Base-by-base conservation (phyloP, 1,140 invertebrate genomes). In the Drosophila cardini region DNA sequence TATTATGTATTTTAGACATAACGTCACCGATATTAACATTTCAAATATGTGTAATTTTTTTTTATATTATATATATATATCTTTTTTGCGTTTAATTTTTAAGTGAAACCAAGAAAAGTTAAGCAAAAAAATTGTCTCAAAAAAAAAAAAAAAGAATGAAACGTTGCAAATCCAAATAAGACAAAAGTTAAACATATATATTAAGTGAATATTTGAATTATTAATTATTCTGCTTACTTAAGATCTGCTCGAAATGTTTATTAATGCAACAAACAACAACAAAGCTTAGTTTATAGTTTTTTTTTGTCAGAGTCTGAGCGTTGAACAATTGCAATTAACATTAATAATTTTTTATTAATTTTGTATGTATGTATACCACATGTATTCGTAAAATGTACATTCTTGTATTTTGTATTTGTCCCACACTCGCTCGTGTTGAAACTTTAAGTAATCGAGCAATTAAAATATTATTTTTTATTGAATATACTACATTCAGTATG, bases 1-100 rank as follows among this genome's bases (percentile, higher is more conserved):
- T 76, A 83, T 77, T 86, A 81, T 86, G 72, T 83, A 83, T 83
- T 82, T 46, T 76, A 78, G 72, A 73, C 67, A 52, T 32, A 10
- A 55, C 8, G 38, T 42, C 10, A 26, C 63, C 46, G 67, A 63
- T 75, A 75, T 75, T 71, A 75, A 64, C 55, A 71, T 64, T 64
- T 69, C 26, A 57, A 64, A 60, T 62, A 73, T 69, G 50, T 64
- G 50, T 63, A 71, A 34, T 32, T 48, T 55, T 64, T 67, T 26
- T 16, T 57, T 18, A n/a, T 57, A 56, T 56, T 46, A 18, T 43
- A 11, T 15, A 55, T 61, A 46, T 69, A 56, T 46, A 21, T 56
- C n/a, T 64, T 48, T 15, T 64, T 58, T 16, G 34, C 50, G 50
- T 50, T 60, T 65, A 71, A 50, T 48, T 71, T 48, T 75, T 71